Evolutionary conservation across 2,113 vertebrate genomes (phyloP), one percentile per base, ranked within the genome.

Genomic region (Coturnix japonica): DNA sequence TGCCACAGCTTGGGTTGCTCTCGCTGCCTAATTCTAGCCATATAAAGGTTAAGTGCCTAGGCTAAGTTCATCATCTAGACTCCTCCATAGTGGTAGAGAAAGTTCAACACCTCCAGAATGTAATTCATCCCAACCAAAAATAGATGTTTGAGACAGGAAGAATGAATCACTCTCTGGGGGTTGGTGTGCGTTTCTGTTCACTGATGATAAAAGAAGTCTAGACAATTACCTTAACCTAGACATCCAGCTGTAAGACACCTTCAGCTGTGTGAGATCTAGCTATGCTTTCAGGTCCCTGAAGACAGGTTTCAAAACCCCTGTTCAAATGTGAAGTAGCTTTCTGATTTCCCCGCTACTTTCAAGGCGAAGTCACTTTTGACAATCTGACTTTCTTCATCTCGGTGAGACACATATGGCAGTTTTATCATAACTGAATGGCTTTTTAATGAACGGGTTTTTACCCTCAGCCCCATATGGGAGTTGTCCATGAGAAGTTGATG

Each of bases 81-180:
- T 95, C 66, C 84, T 93, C 85, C 82, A 82, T 51, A 92, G 85
- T 19, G 4, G 46, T 77, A 72, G 56, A 87, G 90, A 95, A 95
- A 89, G 82, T 94, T 95, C 90, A 95, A 93, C 93, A 96, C 82
- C 91, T 95, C 94, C 94, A 90, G 87, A 87, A 89, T 90, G 93
- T 87, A 95, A 95, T 96, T 94, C 85, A 96, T 96, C 90, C 93
- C 75, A 56, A 80, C 91, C 82, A 54, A 90, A 95, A 95, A 95
- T 95, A 96, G 94, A 81, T 64, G 79, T 71, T 69, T 87, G 91
- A 95, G 95, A 87, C 89, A 93, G 87, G 93, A 95, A 91, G 85
- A 94, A 95, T 96, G 94, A 95, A 94, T 96, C 93, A 95, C 85
- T 93, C 95, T 95, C 94, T 93, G 95, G 95, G 79, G 93, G 94